phyloP scores from a whole-genome alignment of 2,888 invertebrate genomes.

The Toxonevra muliebris region DNA sequence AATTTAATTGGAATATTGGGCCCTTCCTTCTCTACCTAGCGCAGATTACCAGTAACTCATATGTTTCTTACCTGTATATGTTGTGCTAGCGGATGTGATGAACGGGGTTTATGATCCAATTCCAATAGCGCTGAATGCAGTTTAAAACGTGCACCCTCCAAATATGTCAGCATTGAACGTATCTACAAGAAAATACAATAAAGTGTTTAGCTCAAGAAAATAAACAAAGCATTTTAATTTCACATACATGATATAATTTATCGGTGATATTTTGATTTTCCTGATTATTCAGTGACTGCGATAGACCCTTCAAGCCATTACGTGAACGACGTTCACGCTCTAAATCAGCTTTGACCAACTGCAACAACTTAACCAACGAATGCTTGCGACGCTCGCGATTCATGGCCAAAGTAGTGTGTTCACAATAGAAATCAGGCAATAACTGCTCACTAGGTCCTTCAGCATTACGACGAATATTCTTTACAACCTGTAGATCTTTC shows the following conservation, averaged over 20 bases:
- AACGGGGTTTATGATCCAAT: slow-evolving; percentile 79
- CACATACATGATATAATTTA: slow-evolving; percentile 87
- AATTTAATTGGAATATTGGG: no score
- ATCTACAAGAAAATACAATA: slow-evolving; percentile 71
- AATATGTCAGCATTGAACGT: slow-evolving; percentile 89
- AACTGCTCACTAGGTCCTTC: slow-evolving; percentile 80
- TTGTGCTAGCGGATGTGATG: slow-evolving; percentile 82
- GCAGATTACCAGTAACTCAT: not conserved
- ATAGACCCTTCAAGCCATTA: slow-evolving; percentile 87
- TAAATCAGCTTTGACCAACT: slow-evolving; percentile 86
- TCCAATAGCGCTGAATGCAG: slow-evolving; percentile 84
- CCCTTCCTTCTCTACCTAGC: no score
- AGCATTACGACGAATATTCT: slow-evolving; percentile 62
- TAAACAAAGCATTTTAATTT: slow-evolving; percentile 52
- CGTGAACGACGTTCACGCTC: slow-evolving; percentile 90
- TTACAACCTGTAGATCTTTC: slow-evolving; percentile 63
- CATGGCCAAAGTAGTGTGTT: slow-evolving; percentile 93
- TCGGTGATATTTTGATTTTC: slow-evolving; percentile 92
- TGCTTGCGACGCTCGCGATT: slow-evolving; percentile 88
- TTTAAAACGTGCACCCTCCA: slow-evolving; percentile 91
- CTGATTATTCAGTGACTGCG: slow-evolving; percentile 88
- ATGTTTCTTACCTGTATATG: slow-evolving; percentile 74
- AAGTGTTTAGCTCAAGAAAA: not conserved
- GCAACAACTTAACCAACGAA: slow-evolving; percentile 84
- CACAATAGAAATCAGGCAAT: slow-evolving; percentile 93